Base-by-base conservation (phyloP, 2,113 vertebrate species). In the Apodemus speciosus region DNA sequence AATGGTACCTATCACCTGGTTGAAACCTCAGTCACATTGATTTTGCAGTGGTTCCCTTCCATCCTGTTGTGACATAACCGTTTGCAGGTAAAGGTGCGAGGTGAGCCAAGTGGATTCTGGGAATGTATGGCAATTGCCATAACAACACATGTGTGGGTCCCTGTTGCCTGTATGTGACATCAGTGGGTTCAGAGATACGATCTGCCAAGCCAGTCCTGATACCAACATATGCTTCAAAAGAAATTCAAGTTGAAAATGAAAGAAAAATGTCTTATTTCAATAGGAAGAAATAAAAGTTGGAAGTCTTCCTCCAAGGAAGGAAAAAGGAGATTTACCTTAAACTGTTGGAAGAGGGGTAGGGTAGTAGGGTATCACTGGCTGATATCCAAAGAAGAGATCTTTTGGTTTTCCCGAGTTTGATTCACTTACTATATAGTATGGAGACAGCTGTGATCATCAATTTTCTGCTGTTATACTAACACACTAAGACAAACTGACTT, bases 391-490 rank as follows among this genome's bases (percentile, higher is more conserved):
- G 4, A 71, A 90, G 25, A 90, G 49, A 89, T 90, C 6, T 27
- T 96, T 77, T 56, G n/a, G 21, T 13, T 88, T 88, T 81, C 23
- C 32, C 92, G 27, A 96, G 7, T 76, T 93, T 69, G 30, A 25
- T 81, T 81, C 87, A 6, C 14, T 73, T 93, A 85, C 53, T 46
- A 21, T 7, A 53, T 4, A 9, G 76, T 27, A 81, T 1, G 53
- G 46, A 89, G 75, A 76, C 60, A 89, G 27, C 6, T 71, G 25
- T 60, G 21, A 18, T 58, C 6, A 0, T 69, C 72, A 79, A 35
- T 51, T 93, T 88, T 62, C 25, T 21, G 46, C 11, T 5, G 23
- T 35, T 51, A 38, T 35, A 87, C 30, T 38, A 68, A 79, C 58
- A 72, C 38, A 60, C 32, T 53, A 25, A 15, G 30, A 58, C 13